These are phyloP conservation scores for Hippoglossus hippoglossus DNA, from an alignment of 2,797 vertebrate genomes.

Conservation along the genomic window DNA sequence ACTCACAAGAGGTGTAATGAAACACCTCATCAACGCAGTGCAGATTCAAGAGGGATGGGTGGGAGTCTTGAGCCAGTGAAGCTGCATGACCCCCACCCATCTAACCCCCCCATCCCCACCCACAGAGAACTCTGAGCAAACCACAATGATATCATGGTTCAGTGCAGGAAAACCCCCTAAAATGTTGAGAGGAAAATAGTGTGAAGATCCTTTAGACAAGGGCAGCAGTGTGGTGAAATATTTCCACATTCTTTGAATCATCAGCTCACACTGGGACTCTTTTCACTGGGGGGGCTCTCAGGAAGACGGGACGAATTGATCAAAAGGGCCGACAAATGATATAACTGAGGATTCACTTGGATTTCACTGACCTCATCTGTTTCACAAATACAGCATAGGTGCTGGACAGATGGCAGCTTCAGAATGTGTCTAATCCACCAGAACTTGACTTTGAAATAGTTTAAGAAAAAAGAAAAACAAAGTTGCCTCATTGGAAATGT, in stretches of 20 bases:
- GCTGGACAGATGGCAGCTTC: background rate
- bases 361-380: conserved; percentile 30
- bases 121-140: conserved; percentile 51
- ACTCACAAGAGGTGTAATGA: conserved; percentile 48
- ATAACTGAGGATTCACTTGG: conserved; percentile 15
- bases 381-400: conserved; percentile 1
- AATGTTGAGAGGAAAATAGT: conserved; percentile 33
- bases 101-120: conserved; percentile 16
- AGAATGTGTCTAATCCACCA: background rate
- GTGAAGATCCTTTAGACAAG: conserved; percentile 55
- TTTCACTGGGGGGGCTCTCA: conserved; percentile 19
- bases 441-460: background rate
- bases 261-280: conserved; percentile 25
- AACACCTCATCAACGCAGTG: conserved; percentile 55
- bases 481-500: conserved; percentile 16
- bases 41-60: conserved; percentile 43
- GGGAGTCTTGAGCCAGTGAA: conserved; percentile 42
- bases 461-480: background rate
- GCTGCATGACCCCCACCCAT: conserved; percentile 16
- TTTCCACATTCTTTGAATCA: conserved; percentile 45
- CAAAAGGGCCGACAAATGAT: background rate
- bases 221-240: conserved; percentile 46
- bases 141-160: conserved; percentile 58
- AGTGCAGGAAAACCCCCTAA: conserved; percentile 51
- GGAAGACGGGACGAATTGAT: conserved; percentile 1